Evolutionary conservation across 2,888 invertebrate species (phyloP), one percentile per base, ranked within the genome.

Genomic region (Noctua pronuba): DNA sequence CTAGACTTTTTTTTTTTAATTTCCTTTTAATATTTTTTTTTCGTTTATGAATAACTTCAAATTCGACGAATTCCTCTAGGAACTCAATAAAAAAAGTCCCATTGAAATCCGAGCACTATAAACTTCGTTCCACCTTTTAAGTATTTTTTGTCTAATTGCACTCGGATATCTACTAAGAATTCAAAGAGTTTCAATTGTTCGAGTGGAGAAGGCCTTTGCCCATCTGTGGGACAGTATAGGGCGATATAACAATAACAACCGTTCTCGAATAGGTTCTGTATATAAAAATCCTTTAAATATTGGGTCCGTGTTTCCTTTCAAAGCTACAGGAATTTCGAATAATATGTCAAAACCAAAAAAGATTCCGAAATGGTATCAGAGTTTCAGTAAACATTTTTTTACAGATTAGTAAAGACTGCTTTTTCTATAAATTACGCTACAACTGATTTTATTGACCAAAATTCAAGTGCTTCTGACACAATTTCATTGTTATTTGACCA

Each of bases 401-500:
- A n/a, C 41, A 18, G 24, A 4, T 24, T n/a, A 1, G 18, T 72
- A 2, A 69, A 31, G 7, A 73, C 10, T 24, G 10, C n/a, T 21
- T 21, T 60, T 49, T n/a, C 13, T 38, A 31, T 55, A 52, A 18
- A 38, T 31, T 41, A 41, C 11, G n/a, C 7, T 31, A 49, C 7
- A 5, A 16, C 38, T 49, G 35, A 58, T 41, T 74, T 1, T 70
- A 60, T 35, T 60, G 16, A 55, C 16, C 35, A 55, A 74, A 77
- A 44, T 44, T 44, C 49, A 64, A 79, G 13, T n/a, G 46, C 18
- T 65, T 68, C 41, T 67, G 6, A 44, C 24, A 71, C 31, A 75
- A 75, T 77, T 86, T 60, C 46, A 79, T 38, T 67, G 83, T 85
- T 82, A 84, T 86, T 86, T 75, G 70, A 82, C 67, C 86, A 75